These are phyloP conservation scores for Phenganax stokvisi DNA, from an alignment of 92 coral and sea anemone species.

Conservation along the genomic window DNA sequence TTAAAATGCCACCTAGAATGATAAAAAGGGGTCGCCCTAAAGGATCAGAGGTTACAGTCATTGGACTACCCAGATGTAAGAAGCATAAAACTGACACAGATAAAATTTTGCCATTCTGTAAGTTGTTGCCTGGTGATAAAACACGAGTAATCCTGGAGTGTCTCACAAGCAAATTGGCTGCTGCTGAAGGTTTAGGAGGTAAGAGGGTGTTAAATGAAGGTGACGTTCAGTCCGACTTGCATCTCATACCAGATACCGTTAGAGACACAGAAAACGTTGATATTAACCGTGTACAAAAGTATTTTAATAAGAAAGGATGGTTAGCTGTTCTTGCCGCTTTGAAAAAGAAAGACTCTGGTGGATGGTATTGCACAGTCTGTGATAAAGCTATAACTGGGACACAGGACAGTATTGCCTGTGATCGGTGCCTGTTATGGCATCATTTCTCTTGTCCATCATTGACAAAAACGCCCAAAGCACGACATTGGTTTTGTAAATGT, in stretches of 20 bases:
- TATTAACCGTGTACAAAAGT: slow-evolving; percentile 51
- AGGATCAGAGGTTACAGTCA: slow-evolving; percentile 53
- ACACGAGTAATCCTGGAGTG: slow-evolving; percentile 40
- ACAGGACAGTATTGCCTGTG: slow-evolving; percentile 56
- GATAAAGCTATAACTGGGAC: slow-evolving; percentile 39
- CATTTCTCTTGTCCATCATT: slow-evolving; percentile 48
- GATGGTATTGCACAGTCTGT: slow-evolving; percentile 43
- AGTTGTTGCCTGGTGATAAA: slow-evolving; percentile 46
- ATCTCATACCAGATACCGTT: slow-evolving; percentile 52
- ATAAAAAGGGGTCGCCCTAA: slow-evolving; percentile 58
- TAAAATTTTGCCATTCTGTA: slow-evolving; percentile 42
- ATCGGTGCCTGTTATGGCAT: slow-evolving; percentile 52
- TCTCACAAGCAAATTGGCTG: slow-evolving; percentile 42
- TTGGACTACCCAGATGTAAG: slow-evolving; percentile 49
- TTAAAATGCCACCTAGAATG: slow-evolving; percentile 57
- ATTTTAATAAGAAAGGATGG: slow-evolving; percentile 48
- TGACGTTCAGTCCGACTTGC: slow-evolving; percentile 31
- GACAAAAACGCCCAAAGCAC: slow-evolving; percentile 42
- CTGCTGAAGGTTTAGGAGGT: slow-evolving; percentile 50
- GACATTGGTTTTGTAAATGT: slow-evolving; percentile 51
- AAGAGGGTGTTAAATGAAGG: slow-evolving; percentile 31
- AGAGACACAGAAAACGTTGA: slow-evolving; percentile 49
- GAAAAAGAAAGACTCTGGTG: slow-evolving; percentile 38
- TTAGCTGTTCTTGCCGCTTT: slow-evolving; percentile 38
- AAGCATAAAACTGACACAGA: slow-evolving; percentile 31